These are phyloP conservation scores for Vulpes vulpes DNA, from an alignment of 2,113 vertebrate genomes.

Conservation along the genomic window DNA sequence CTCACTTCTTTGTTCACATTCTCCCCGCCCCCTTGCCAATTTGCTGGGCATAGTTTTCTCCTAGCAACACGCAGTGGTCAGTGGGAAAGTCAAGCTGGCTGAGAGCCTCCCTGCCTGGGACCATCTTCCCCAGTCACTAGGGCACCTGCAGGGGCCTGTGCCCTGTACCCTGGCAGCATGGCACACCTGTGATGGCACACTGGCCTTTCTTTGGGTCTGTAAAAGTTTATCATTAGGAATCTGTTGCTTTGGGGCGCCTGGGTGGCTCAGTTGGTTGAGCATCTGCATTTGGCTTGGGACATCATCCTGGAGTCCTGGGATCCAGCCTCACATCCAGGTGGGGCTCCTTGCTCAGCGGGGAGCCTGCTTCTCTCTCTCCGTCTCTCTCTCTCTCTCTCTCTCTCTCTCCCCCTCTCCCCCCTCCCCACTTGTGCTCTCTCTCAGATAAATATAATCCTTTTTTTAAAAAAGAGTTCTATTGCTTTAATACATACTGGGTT, in stretches of 20 bases:
- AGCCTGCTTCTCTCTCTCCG: no score
- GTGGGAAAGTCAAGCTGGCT: not conserved
- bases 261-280: no score
- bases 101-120: not conserved
- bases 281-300: no score
- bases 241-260: no score
- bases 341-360: no score
- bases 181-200: not conserved
- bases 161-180: not conserved
- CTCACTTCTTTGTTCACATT: constrained; percentile 9
- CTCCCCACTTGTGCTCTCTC: no score
- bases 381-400: no score
- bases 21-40: not conserved
- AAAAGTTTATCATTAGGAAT: not conserved
- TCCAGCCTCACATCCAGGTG: no score
- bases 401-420: no score
- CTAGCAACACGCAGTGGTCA: constrained; percentile 16
- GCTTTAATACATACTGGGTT: not conserved
- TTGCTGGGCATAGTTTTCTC: not conserved
- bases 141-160: not conserved
- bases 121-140: not conserved
- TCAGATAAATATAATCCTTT: no score
- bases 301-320: no score
- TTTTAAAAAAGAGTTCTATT: not conserved
- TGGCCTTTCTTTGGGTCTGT: not conserved